phyloP scores from a whole-genome alignment of 2,113 vertebrate genomes.

The Percina caprodes region DNA sequence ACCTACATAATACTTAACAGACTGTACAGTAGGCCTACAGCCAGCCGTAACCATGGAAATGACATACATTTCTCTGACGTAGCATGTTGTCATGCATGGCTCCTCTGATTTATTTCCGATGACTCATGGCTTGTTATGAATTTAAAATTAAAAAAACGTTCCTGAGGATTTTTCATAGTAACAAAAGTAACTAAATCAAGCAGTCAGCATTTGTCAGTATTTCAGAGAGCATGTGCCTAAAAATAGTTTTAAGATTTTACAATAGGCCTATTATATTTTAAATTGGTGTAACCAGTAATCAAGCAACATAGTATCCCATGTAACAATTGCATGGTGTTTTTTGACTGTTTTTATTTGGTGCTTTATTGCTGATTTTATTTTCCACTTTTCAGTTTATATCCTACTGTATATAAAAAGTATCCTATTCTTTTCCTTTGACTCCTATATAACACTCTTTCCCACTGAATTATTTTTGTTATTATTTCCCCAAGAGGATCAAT shows the following conservation, averaged over 20 bases:
- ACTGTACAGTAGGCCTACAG: slow-evolving; percentile 19
- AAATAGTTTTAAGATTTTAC: neutral
- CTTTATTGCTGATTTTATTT: slow-evolving; percentile 13
- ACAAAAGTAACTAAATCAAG: neutral
- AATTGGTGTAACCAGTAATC: neutral
- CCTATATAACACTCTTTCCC: neutral
- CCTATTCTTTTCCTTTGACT: neutral
- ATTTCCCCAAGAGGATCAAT: slow-evolving; percentile 26
- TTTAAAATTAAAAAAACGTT: slow-evolving; percentile 4
- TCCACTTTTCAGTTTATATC: neutral
- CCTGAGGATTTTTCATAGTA: neutral
- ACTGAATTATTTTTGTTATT: neutral
- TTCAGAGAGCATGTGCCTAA: neutral
- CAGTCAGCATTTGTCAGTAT: neutral
- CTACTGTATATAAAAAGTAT: slow-evolving; percentile 9
- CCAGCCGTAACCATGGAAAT: slow-evolving; percentile 69
- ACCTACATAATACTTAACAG: slow-evolving; percentile 68
- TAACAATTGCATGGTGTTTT: neutral
- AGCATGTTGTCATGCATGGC: slow-evolving; percentile 40
- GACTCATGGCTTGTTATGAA: slow-evolving; percentile 24
- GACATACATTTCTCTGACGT: slow-evolving; percentile 73
- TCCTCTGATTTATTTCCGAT: slow-evolving; percentile 30
- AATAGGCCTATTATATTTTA: neutral
- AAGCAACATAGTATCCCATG: neutral
- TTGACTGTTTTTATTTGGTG: neutral